Evolutionary conservation across 2,888 invertebrate species (phyloP).

Genomic region (Microctonus hyperodae): DNA sequence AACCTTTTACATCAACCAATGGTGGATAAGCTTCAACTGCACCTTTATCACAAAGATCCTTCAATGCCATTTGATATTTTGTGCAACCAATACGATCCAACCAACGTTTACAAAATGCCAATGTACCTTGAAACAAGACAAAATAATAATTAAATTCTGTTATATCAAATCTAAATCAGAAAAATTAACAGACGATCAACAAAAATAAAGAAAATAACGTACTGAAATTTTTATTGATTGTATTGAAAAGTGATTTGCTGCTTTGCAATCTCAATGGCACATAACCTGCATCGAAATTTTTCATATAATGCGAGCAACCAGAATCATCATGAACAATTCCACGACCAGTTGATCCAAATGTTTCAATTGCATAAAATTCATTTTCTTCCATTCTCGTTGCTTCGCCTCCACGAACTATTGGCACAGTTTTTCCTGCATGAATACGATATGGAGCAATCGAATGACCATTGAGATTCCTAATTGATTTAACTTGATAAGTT

Average conservation of each 20-base stretch:
- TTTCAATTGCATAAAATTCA: constrained; percentile 99
- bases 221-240: constrained; percentile 96
- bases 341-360: constrained; percentile 97
- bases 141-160: too few species aligned
- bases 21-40: constrained; percentile 99
- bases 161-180: neutral
- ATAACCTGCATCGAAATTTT: constrained; percentile 92
- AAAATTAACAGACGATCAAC: neutral
- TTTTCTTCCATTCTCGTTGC: constrained; percentile 98
- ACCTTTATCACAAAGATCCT: constrained; percentile 97
- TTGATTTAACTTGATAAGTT: constrained; percentile 95
- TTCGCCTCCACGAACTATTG: constrained; percentile 99
- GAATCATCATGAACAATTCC: constrained; percentile 97
- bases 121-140: constrained; percentile 66
- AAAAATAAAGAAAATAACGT: constrained; percentile 31
- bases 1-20: constrained; percentile 95
- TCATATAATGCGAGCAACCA: constrained; percentile 99
- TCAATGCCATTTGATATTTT: constrained; percentile 97
- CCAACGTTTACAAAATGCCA: constrained; percentile 99
- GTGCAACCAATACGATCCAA: constrained; percentile 95
- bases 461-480: constrained; percentile 98
- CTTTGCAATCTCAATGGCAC: constrained; percentile 92
- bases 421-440: constrained; percentile 98
- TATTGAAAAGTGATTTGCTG: constrained; percentile 88
- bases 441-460: constrained; percentile 99